phyloP scores from a whole-genome alignment of 2,797 vertebrate genomes.

The Trichosurus vulpecula region DNA sequence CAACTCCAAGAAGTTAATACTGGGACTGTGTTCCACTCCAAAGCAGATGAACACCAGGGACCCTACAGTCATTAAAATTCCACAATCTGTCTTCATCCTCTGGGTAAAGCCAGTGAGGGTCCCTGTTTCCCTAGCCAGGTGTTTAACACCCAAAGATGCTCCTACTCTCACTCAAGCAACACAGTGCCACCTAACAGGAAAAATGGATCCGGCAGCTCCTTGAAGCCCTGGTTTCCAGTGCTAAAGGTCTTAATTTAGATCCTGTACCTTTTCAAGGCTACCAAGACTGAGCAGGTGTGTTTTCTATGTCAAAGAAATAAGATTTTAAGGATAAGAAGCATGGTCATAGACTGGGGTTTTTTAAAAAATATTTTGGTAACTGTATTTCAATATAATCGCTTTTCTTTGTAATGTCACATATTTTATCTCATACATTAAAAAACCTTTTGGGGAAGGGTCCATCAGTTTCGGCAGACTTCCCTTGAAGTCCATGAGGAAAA shows the following conservation, averaged over 20 bases:
- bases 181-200: constrained; percentile 56
- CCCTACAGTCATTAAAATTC: constrained; percentile 75
- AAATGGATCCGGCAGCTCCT: constrained; percentile 55
- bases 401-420: neutral
- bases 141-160: constrained; percentile 71
- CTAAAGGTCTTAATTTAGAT: constrained; percentile 23
- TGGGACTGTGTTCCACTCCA: constrained; percentile 39
- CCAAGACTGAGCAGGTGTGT: neutral
- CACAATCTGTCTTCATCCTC: constrained; percentile 79
- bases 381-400: neutral
- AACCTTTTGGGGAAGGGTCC: neutral
- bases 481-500: neutral
- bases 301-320: neutral
- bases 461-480: neutral
- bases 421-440: neutral
- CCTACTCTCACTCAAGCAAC: constrained; percentile 63
- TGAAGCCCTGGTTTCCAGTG: neutral
- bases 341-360: neutral
- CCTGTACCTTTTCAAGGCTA: neutral
- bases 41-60: constrained; percentile 44
- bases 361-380: neutral
- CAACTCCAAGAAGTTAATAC: constrained; percentile 23
- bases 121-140: constrained; percentile 72
- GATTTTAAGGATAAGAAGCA: neutral
- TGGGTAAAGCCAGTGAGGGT: constrained; percentile 69